phyloP scores from a whole-genome alignment of 1,140 invertebrate genomes.

The Danaus melanippus region DNA sequence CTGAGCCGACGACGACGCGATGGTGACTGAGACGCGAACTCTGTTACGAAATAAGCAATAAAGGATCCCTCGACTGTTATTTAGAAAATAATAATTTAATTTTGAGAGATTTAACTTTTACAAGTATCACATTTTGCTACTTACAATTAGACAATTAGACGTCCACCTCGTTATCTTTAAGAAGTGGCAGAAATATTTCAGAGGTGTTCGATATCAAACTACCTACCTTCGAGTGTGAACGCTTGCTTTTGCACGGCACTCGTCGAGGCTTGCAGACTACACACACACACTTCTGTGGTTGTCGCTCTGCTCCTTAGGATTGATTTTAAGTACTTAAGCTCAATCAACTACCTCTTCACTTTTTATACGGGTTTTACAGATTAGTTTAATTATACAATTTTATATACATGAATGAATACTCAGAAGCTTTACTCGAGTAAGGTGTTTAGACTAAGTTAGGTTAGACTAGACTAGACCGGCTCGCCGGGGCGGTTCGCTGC shows the following conservation, averaged over 20 bases:
- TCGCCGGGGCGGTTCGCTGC: slow-evolving; percentile 57
- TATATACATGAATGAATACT: slow-evolving; percentile 70
- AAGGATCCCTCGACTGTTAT: slow-evolving; percentile 63
- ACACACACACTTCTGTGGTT: slow-evolving; percentile 31
- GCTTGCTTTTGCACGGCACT: slow-evolving; percentile 26
- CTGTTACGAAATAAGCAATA: slow-evolving; percentile 55
- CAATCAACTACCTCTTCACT: slow-evolving; percentile 70
- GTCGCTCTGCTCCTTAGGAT: slow-evolving; percentile 56
- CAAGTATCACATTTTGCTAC: slow-evolving; percentile 60
- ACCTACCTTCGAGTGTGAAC: slow-evolving; percentile 36
- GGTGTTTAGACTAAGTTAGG: slow-evolving; percentile 56
- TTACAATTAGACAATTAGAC: slow-evolving; percentile 63
- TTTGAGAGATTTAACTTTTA: slow-evolving; percentile 66
- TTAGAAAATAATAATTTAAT: slow-evolving; percentile 69
- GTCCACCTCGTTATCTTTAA: slow-evolving; percentile 63
- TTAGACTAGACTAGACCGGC: slow-evolving; percentile 44
- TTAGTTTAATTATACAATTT: slow-evolving; percentile 71
- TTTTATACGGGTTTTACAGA: slow-evolving; percentile 71
- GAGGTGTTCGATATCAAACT: slow-evolving; percentile 27
- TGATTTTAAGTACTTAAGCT: slow-evolving; percentile 68
- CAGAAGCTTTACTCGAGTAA: slow-evolving; percentile 71
- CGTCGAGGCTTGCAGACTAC: slow-evolving; percentile 27
- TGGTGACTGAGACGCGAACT: slow-evolving; percentile 63
- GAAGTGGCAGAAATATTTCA: slow-evolving; percentile 35
- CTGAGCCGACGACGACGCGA: slow-evolving; percentile 42